A percentile compares a stretch with the other conserved stretches of the same genome.
These are phyloP conservation scores for Garra rufa DNA, from an alignment of 2,113 vertebrate species.

Conservation along the genomic window DNA sequence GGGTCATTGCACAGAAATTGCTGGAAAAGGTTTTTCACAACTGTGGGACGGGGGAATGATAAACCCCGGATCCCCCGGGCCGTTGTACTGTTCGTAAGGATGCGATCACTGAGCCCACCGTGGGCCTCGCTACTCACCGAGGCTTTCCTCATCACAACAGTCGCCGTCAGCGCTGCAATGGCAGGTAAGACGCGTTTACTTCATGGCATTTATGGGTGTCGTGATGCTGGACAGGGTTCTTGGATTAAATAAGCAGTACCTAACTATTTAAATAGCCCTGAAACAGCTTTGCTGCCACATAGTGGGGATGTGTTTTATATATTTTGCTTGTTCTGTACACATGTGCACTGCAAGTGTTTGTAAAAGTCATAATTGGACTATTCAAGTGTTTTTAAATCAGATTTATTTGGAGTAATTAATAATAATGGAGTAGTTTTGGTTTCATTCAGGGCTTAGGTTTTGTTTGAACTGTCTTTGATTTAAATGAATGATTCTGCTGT, in stretches of 20 bases:
- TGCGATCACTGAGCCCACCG: conserved; percentile 39
- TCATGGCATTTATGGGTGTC: no score
- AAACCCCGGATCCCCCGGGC: conserved; percentile 51
- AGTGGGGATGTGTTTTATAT: background rate
- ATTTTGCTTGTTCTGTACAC: background rate
- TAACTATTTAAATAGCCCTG: background rate
- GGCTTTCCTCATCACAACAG: conserved; percentile 53
- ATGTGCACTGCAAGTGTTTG: background rate
- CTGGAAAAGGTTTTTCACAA: conserved; percentile 24
- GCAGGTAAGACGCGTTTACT: conserved; percentile 42
- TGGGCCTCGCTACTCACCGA: conserved; percentile 60
- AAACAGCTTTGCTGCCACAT: background rate
- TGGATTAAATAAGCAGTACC: background rate
- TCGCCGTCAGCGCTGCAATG: conserved; percentile 56
- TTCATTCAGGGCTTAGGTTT: background rate
- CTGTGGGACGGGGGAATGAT: conserved; percentile 65
- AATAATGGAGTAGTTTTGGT: background rate
- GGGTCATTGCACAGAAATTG: background rate
- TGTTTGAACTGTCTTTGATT: conserved; percentile 5
- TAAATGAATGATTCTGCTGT: background rate
- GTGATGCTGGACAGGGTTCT: background rate
- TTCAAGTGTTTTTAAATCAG: background rate
- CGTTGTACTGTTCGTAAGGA: conserved; percentile 55
- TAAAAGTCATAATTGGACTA: background rate
- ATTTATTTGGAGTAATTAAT: background rate